A percentile compares a stretch with the other conserved stretches of the same genome.
These are phyloP conservation scores for Bursaphelenchus okinawaensis DNA, from an alignment of 2,888 invertebrate species.

Conservation along the genomic window DNA sequence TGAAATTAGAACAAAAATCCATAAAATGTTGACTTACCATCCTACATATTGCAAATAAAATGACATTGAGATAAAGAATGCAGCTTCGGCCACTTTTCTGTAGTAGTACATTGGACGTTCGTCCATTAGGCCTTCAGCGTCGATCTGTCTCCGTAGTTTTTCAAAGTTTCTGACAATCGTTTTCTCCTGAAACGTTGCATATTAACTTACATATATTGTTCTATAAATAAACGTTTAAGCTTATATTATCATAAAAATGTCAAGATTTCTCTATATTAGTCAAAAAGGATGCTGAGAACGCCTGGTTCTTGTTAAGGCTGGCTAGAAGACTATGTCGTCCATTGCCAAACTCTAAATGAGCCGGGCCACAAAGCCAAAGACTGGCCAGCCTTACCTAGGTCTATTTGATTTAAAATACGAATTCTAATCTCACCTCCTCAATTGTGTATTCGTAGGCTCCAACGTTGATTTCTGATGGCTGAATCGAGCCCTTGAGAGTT, in stretches of 20 bases:
- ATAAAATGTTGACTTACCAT: too few relatives aligned
- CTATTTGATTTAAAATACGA: constrained; percentile 8
- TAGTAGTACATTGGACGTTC: constrained; percentile 35
- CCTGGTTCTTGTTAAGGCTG: too few relatives aligned
- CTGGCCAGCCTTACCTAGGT: not conserved
- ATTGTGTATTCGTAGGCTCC: constrained; percentile 44
- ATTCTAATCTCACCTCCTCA: constrained; percentile 43
- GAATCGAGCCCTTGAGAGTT: constrained; percentile 15
- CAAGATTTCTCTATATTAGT: too few relatives aligned
- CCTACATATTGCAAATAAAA: constrained; percentile 46
- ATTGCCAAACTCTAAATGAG: too few relatives aligned
- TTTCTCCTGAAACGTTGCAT: constrained; percentile 47
- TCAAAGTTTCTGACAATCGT: constrained; percentile 50
- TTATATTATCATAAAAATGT: not conserved
- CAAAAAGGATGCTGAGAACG: too few relatives aligned
- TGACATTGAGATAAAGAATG: constrained; percentile 35
- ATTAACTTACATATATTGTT: too few relatives aligned
- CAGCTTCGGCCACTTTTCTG: constrained; percentile 35
- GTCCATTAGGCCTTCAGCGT: constrained; percentile 47
- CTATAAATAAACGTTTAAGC: too few relatives aligned
- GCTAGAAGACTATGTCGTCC: too few relatives aligned
- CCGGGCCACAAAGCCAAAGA: too few relatives aligned
- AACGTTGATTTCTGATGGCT: constrained; percentile 38
- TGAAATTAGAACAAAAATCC: too few relatives aligned
- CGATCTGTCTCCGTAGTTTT: constrained; percentile 39